phyloP scores from a whole-genome alignment of 35 echinoderm and acorn worm species.

The Patiria miniata region DNA sequence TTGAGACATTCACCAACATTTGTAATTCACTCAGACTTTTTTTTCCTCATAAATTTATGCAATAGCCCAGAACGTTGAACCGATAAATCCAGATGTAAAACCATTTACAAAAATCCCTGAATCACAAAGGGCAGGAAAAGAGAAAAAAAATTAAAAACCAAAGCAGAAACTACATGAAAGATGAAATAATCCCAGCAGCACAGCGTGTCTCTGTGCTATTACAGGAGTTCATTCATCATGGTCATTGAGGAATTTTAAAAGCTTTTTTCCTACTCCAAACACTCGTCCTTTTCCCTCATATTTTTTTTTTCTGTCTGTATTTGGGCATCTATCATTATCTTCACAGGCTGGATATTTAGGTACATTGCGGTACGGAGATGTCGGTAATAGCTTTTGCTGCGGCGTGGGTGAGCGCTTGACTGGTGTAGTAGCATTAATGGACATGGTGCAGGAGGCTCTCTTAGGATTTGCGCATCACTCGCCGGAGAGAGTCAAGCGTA shows the following conservation, averaged over 20 bases:
- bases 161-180: too few species aligned
- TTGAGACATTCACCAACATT: too few species aligned
- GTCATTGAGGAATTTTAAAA: constrained; percentile 26
- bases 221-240: constrained; percentile 19
- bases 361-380: neutral
- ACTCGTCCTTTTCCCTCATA: neutral
- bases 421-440: constrained; percentile 19
- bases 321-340: constrained; percentile 31
- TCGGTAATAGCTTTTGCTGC: too few species aligned
- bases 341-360: neutral
- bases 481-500: constrained; percentile 3
- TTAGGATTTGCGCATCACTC: neutral
- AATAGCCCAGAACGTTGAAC: too few species aligned
- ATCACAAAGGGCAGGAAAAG: too few species aligned
- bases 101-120: too few species aligned
- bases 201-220: neutral
- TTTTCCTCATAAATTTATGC: too few species aligned
- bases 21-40: too few species aligned
- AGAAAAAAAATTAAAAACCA: too few species aligned
- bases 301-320: neutral
- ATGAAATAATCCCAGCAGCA: neutral
- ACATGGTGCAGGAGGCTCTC: neutral
- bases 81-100: too few species aligned
- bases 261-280: neutral
- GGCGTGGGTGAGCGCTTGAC: neutral